phyloP scores from a whole-genome alignment of 2,888 invertebrate genomes.

The Lacanobia wlatinum region DNA sequence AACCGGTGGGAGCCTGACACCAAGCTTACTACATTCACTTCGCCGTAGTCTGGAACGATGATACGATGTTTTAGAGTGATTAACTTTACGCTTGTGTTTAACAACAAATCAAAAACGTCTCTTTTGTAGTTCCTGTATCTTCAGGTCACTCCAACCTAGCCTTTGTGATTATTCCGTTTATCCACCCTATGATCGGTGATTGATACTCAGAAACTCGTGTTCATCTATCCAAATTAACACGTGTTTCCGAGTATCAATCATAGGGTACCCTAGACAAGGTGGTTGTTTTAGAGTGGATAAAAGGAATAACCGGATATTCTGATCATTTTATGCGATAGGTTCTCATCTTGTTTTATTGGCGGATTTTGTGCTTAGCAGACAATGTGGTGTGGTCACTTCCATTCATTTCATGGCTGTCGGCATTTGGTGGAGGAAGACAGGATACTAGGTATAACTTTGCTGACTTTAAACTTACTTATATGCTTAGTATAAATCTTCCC shows the following conservation, averaged over 20 bases:
- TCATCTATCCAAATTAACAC: too few relatives aligned
- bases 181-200: too few relatives aligned
- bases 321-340: background rate
- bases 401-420: background rate
- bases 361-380: background rate
- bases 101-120: too few relatives aligned
- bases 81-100: background rate
- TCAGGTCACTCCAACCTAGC: too few relatives aligned
- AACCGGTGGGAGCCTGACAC: slow-evolving; percentile 81
- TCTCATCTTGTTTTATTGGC: background rate
- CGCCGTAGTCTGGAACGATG: slow-evolving; percentile 82
- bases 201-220: too few relatives aligned
- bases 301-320: background rate
- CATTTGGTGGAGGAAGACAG: background rate
- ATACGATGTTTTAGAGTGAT: background rate
- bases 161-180: too few relatives aligned
- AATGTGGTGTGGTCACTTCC: background rate
- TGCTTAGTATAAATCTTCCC: slow-evolving; percentile 81
- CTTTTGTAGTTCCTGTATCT: too few relatives aligned
- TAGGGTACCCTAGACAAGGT: too few relatives aligned
- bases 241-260: too few relatives aligned
- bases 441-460: background rate
- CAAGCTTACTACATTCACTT: slow-evolving; percentile 87
- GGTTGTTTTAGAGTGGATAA: background rate
- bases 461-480: slow-evolving; percentile 73